Base-by-base conservation (phyloP, 2,113 vertebrate genomes). In the Xenotilapia caudafasciata region DNA sequence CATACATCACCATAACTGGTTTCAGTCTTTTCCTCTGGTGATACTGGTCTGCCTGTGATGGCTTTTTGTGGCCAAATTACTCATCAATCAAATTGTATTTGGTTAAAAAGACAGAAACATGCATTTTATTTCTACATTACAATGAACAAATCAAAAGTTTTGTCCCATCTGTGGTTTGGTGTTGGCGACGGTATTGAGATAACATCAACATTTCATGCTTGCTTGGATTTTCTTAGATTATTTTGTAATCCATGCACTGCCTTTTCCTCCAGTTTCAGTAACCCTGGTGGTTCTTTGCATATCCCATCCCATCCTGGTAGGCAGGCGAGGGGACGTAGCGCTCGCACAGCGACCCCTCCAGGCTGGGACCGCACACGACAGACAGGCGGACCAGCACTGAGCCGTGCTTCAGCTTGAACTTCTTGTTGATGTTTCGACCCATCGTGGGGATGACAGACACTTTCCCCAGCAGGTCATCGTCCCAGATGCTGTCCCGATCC, bases 301-400 rank as follows among this genome's bases (percentile, higher is more conserved):
- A 8, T 31, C 55, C 33, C 80, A 65, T 80, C 26, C 11, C 4
- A 7, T 7, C 68, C 65, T 38, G 2, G n/a, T 83, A 79, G 53
- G 2, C 33, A 5, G 90, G 88, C 2, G 54, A 9, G 54, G 96
- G 90, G 6, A 56, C 28, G 2, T 97, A 96, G 2, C 93, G 81
- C 4, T 90, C 80, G 60, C 97, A 97, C 13, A 75, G 79, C 0
- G 4, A 1, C 8, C 96, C 96, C 0, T 54, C 38, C 45, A 97
- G 93, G 75, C 94, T 93, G n/a, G 93, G 92, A 4, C 89, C 84
- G 5, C 96, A 97, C 3, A 3, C 35, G 5, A 47, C 94, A 8
- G 31, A 9, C 21, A 51, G 5, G 6, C 1, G 4, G n/a, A 88
- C 7, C 3, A 1, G 4, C 26, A 91, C 54, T 3, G 55, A 77